Evolutionary conservation across 2,797 vertebrate species (phyloP), one percentile per base, ranked within the genome.

Genomic region (Percopsis omiscomaycus): DNA sequence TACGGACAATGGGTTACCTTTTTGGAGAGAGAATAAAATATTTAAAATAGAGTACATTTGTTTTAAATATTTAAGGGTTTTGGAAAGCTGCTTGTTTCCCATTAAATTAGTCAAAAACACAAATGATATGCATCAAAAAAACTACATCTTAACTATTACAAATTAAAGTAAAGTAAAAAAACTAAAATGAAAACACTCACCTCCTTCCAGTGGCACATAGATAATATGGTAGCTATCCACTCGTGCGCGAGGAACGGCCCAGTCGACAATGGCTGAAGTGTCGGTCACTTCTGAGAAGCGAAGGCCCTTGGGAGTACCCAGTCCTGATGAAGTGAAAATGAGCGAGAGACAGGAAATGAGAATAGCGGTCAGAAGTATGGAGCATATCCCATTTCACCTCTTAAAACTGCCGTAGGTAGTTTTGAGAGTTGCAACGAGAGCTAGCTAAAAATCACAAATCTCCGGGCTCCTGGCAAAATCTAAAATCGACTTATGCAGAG

Each of bases 281-380:
- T 96, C 94, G 0, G 93, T 96, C 86, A 98, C 90, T 12, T 97
- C 94, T 1, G 94, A 92, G 89, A 98, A 98, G 8, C 70, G 75
- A 30, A 98, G 89, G 56, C 91, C 94, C 74, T 85, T 92, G 0
- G 94, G 96, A 73, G 93, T 88, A 44, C 93, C 94, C 69, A 99
- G 88, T 49, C 86, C 97, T 99, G 68, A 27, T 11, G 59, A 13
- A 49, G 55, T 6, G 50, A 2, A 69, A 37, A 49, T 1, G 4
- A 10, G 68, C 45, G 61, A 73, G 45, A 47, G 10, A 75, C 32
- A 75, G 32, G 28, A 64, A 79, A 37, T 14, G 28, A 71, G 46
- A 61, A 14, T 32, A 10, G 46, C 28, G 22, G 66, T 27, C 64
- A 45, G 46, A 67, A 66, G 59, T 22, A 16, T 5, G 22, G 14